Percentiles rank a stretch among this genome's conserved stretches.
Evolutionary conservation across 2,113 vertebrate species (phyloP).

Genomic region (Poecile atricapillus): DNA sequence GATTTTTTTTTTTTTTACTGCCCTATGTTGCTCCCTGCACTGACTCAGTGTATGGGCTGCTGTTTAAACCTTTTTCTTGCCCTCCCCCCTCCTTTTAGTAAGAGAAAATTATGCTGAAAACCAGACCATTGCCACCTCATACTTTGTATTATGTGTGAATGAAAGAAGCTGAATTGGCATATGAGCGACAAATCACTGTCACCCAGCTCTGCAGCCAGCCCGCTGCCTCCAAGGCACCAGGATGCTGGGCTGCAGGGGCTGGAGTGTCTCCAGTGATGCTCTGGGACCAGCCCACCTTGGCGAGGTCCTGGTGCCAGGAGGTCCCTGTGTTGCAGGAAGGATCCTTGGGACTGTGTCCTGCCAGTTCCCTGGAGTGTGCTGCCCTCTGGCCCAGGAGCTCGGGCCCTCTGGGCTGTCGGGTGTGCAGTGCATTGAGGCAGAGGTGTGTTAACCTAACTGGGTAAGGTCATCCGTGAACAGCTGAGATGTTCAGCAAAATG

Average conservation of each 20-base stretch:
- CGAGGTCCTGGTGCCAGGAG: rapidly evolving
- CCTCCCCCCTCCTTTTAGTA: background rate
- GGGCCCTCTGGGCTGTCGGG: rapidly evolving
- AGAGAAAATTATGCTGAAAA: rapidly evolving
- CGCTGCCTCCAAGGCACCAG: rapidly evolving
- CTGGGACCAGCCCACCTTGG: rapidly evolving
- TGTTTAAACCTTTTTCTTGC: background rate
- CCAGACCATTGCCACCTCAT: rapidly evolving
- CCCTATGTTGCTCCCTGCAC: rapidly evolving
- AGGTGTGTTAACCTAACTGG: background rate
- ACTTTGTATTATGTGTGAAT: too few relatives aligned
- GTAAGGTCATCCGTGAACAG: rapidly evolving
- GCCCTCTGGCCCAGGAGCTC: rapidly evolving
- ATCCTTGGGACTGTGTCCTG: rapidly evolving
- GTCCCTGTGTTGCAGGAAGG: rapidly evolving
- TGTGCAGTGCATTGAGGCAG: rapidly evolving
- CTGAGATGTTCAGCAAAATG: background rate
- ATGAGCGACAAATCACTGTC: rapidly evolving
- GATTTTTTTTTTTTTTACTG: background rate
- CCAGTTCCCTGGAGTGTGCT: rapidly evolving
- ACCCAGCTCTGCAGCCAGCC: background rate
- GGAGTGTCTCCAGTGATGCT: background rate
- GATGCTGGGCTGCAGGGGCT: rapidly evolving
- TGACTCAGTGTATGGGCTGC: too few relatives aligned
- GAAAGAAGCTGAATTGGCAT: background rate